A percentile compares a stretch with the other conserved stretches of the same genome.
Evolutionary conservation across 1,140 invertebrate species (phyloP).

Genomic region (Rhizoglyphus robini): DNA sequence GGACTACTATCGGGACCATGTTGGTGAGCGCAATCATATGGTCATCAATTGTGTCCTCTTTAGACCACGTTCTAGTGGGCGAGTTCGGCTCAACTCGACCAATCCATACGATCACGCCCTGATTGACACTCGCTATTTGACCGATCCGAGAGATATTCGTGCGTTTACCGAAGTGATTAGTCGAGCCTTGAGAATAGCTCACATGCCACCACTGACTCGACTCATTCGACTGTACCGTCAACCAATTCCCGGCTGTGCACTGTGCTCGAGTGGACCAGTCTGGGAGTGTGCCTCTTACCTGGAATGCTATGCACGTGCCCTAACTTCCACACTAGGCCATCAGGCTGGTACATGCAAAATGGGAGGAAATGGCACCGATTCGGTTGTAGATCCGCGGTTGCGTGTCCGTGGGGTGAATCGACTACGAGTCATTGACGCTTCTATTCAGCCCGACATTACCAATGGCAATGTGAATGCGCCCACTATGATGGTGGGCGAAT

Average conservation of each 20-base stretch:
- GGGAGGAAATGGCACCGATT: conserved; percentile 54
- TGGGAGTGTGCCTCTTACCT: too few relatives aligned
- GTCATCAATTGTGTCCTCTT: conserved; percentile 45
- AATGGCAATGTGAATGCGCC: conserved; percentile 48
- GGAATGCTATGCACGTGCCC: conserved; percentile 54
- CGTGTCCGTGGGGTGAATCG: conserved; percentile 23
- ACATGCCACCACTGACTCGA: conserved; percentile 1
- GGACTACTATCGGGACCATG: conserved; percentile 11
- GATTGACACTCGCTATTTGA: conserved; percentile 64
- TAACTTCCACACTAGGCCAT: conserved; percentile 62
- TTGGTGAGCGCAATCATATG: conserved; percentile 8
- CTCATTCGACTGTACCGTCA: not conserved
- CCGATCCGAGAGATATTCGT: conserved; percentile 46
- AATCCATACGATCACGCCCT: conserved; percentile 58
- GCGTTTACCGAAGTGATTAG: conserved; percentile 23
- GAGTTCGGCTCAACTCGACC: conserved; percentile 36
- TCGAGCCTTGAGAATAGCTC: conserved; percentile 18
- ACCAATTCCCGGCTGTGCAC: conserved; percentile 48
- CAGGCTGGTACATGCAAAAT: conserved; percentile 69
- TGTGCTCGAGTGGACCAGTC: conserved; percentile 52
- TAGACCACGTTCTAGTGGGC: conserved; percentile 54
- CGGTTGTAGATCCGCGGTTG: conserved; percentile 46
- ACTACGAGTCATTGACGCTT: conserved; percentile 26
- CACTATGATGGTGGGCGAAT: conserved; percentile 69
- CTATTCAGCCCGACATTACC: conserved; percentile 24